phyloP scores from a whole-genome alignment of 1,140 invertebrate species.

The Chironomus tepperi region DNA sequence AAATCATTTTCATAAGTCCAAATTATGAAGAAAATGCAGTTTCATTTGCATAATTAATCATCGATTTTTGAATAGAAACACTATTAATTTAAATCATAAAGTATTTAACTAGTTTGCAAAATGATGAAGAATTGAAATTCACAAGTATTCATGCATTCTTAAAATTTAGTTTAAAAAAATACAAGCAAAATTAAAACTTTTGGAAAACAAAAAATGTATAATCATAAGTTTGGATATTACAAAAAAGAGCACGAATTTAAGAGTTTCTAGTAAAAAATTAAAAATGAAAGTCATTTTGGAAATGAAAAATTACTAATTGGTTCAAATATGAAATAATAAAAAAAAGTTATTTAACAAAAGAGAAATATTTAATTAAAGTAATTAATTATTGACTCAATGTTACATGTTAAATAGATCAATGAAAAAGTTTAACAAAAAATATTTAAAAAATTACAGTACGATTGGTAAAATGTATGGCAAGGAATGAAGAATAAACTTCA shows the following conservation, averaged over 20 bases:
- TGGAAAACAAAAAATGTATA: constrained; percentile 5
- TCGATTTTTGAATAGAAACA: too few relatives aligned
- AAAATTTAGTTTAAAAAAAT: too few relatives aligned
- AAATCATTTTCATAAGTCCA: too few relatives aligned
- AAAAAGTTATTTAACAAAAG: neutral
- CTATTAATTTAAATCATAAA: too few relatives aligned
- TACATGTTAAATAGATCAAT: neutral
- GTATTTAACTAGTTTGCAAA: too few relatives aligned
- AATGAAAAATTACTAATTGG: neutral
- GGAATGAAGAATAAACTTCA: neutral
- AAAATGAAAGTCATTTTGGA: neutral
- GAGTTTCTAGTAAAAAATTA: constrained; percentile 6
- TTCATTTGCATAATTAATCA: too few relatives aligned
- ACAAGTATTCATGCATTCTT: too few relatives aligned
- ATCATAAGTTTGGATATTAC: neutral
- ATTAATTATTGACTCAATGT: neutral
- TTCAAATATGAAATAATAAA: neutral
- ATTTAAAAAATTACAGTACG: neutral
- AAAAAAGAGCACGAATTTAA: constrained; percentile 24
- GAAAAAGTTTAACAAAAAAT: neutral
- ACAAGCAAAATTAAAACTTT: neutral
- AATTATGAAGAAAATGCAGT: too few relatives aligned
- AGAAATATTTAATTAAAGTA: neutral
- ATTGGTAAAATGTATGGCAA: neutral
- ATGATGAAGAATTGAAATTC: too few relatives aligned